Percentiles rank a stretch among this genome's conserved stretches.
Evolutionary conservation across 2,113 vertebrate genomes (phyloP).

Genomic region (Mus pahari): DNA sequence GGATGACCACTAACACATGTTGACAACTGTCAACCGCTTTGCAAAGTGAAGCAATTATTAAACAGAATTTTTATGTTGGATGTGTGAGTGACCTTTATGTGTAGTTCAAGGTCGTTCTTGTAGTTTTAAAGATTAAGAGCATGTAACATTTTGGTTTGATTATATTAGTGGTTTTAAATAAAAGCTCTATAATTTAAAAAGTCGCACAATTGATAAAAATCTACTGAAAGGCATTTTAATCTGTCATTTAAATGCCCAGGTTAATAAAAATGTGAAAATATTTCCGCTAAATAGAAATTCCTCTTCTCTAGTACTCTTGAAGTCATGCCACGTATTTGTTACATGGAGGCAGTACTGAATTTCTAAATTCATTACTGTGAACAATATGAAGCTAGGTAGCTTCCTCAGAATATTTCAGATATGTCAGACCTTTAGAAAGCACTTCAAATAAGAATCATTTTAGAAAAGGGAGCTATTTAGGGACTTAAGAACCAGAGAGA

Average conservation of each 20-base stretch:
- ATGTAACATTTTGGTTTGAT: neutral
- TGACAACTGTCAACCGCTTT: conserved; percentile 25
- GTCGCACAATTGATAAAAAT: neutral
- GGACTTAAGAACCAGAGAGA: too few relatives aligned
- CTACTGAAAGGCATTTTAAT: neutral
- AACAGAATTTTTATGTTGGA: neutral
- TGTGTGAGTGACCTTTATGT: neutral
- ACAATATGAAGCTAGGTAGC: neutral
- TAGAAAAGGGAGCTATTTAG: neutral
- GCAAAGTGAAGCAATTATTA: conserved; percentile 41
- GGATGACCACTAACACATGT: conserved; percentile 26
- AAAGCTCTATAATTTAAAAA: neutral
- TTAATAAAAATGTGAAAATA: neutral
- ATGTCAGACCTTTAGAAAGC: neutral
- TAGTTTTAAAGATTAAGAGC: conserved; percentile 34
- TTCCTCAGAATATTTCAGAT: conserved; percentile 1
- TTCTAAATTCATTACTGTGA: conserved; percentile 16
- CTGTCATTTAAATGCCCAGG: conserved; percentile 7
- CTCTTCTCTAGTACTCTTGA: neutral
- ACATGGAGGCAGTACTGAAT: neutral
- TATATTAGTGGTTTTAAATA: neutral
- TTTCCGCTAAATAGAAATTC: neutral
- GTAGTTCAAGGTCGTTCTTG: neutral
- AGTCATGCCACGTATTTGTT: neutral
- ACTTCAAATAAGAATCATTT: neutral